A percentile compares a stretch with the other conserved stretches of the same genome.
Evolutionary conservation across 1,140 invertebrate species (phyloP).

Genomic region (Pantala flavescens): DNA sequence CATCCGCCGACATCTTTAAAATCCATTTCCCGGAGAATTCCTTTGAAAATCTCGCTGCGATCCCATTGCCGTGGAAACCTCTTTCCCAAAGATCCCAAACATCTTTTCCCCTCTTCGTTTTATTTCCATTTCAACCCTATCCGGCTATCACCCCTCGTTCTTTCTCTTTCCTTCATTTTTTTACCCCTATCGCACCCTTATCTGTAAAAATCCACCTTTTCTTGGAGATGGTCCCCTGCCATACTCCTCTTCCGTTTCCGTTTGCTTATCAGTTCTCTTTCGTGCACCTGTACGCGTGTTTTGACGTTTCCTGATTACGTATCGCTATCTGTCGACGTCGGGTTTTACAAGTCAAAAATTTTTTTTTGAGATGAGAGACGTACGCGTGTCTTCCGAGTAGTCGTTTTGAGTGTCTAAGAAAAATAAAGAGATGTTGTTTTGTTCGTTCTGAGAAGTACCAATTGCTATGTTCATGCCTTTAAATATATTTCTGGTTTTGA

Average conservation of each 20-base stretch:
- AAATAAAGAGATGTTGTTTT: no score
- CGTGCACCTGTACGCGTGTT: neutral
- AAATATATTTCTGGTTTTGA: no score
- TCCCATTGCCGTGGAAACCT: neutral
- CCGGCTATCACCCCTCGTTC: neutral
- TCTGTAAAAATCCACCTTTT: neutral
- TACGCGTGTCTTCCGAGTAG: no score
- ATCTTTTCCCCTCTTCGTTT: neutral
- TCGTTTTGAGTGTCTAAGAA: no score
- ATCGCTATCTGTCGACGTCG: no score
- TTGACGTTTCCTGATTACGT: no score
- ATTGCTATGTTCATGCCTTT: no score
- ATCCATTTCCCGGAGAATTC: constrained; percentile 9
- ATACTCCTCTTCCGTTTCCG: neutral
- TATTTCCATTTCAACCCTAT: constrained; percentile 10
- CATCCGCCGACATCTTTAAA: neutral
- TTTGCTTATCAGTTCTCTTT: neutral
- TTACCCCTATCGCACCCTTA: neutral
- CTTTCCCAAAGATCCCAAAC: neutral
- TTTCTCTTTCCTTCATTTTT: neutral
- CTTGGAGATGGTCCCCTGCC: neutral
- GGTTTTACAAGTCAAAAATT: no score
- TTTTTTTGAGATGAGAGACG: no score
- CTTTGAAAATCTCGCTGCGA: neutral
- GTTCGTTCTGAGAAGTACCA: no score